Conservation (phyloP, 1,140 invertebrate genomes). For the Pararge aegeria region DNA sequence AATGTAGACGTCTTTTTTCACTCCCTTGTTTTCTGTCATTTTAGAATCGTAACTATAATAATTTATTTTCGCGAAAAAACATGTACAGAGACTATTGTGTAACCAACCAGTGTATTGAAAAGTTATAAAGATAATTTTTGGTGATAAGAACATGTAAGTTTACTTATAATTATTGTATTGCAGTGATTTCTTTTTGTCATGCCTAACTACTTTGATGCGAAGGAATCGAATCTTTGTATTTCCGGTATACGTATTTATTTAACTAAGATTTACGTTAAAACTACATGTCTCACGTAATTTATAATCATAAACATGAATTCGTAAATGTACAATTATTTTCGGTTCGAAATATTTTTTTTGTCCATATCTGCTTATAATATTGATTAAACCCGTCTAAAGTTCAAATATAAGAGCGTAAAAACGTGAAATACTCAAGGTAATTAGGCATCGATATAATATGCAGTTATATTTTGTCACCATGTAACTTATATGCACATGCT, state of each 20-base stretch:
- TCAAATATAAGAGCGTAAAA: constrained; percentile 15
- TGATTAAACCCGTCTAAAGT: neutral
- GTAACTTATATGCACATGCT: constrained; percentile 6
- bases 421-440: constrained; percentile 41
- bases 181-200: constrained; percentile 55
- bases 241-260: constrained; percentile 2
- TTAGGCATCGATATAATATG: constrained; percentile 37
- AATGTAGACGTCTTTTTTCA: constrained; percentile 67
- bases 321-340: neutral
- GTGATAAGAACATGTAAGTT: constrained; percentile 61
- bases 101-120: constrained; percentile 42
- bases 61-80: constrained; percentile 49
- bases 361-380: neutral
- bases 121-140: constrained; percentile 36
- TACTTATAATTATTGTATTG: constrained; percentile 44
- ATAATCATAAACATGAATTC: neutral
- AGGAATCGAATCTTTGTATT: constrained; percentile 27
- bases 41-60: constrained; percentile 60
- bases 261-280: neutral
- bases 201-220: constrained; percentile 22
- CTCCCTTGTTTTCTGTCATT: constrained; percentile 70
- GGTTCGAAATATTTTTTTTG: neutral
- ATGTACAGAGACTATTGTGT: constrained; percentile 52
- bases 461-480: constrained; percentile 10
- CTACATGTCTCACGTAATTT: neutral